Base-by-base conservation (phyloP, 92 coral and sea anemone species). In the Zoanthus sansibaricus region DNA sequence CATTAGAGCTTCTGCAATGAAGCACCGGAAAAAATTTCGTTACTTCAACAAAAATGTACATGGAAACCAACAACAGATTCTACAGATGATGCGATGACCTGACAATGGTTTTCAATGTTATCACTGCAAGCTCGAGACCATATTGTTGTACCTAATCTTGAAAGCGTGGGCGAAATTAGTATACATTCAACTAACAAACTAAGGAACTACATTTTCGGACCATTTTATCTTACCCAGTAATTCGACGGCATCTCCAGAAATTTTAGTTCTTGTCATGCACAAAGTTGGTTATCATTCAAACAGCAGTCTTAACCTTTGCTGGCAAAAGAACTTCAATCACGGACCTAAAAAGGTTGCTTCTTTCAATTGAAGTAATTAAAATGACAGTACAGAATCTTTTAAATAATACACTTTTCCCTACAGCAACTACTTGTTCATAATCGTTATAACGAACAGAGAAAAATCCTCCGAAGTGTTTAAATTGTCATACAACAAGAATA, bases 131-230 rank as follows among this genome's bases (percentile, higher is more conserved):
- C 85, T 69, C 73, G 75, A 80, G 85, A 80, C 85, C 85, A 80
- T 80, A 66, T 66, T 80, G 85, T 80, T 80, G 85, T 80, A 80
- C 72, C 85, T 64, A 80, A 80, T 80, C 75, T 80, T 80, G 67
- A 80, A 80, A 80, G 85, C 85, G 85, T 80, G 85, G 85, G 85
- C 85, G 85, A 47, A 67, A 64, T 80, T 80, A 80, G 66, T 80
- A 80, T 47, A 80, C 75, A 80, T 80, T 66, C 85, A 80, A 47
- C 85, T 80, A 80, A 80, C 85, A 80, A 80, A 80, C 85, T 75
- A 80, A 80, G 75, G 61, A 80, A 80, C 85, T 80, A 80, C 30
- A 66, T 80, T 56, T 48, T 80, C 21, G 75, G 75, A 80, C 62
- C 75, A 80, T 80, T 80, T 80, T 80, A 80, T 66, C 85, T 80